Conservation (phyloP, 2,888 invertebrate species). For the Rotaria sp. region DNA sequence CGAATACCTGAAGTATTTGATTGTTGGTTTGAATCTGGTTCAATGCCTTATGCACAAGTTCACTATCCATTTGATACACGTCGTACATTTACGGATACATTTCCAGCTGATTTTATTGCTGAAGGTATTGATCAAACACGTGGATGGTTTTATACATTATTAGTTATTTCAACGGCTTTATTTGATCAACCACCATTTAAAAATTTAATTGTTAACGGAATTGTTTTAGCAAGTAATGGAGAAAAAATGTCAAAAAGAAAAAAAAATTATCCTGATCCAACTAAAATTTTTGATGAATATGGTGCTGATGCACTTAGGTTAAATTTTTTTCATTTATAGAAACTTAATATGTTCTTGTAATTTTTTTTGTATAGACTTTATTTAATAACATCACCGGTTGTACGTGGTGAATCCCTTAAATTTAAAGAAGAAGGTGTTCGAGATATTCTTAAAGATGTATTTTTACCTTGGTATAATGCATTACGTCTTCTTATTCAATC, state of each 20-base stretch:
- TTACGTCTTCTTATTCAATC: conserved; percentile 84
- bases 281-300: conserved; percentile 75
- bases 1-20: conserved; percentile 91
- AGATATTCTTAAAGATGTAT: conserved; percentile 90
- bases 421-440: conserved; percentile 95
- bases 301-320: conserved; percentile 76
- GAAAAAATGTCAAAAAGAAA: conserved; percentile 99
- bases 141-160: conserved; percentile 96
- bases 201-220: conserved; percentile 88
- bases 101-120: conserved; percentile 98
- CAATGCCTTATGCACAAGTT: conserved; percentile 80
- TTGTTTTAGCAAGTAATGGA: conserved; percentile 88
- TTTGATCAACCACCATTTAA: conserved; percentile 94
- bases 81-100: conserved; percentile 76
- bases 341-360: no score
- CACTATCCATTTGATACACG: conserved; percentile 55
- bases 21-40: conserved; percentile 99
- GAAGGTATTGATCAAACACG: conserved; percentile 96
- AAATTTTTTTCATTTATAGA: no score
- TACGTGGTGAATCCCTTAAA: conserved; percentile 84
- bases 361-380: conserved; percentile 62
- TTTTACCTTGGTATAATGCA: conserved; percentile 79
- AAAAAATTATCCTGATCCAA: conserved; percentile 95
- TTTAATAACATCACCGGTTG: conserved; percentile 93
- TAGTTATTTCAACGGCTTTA: conserved; percentile 87